Evolutionary conservation across 2,113 vertebrate species (phyloP), one percentile per base, ranked within the genome.

Genomic region (Lepisosteus osseus): DNA sequence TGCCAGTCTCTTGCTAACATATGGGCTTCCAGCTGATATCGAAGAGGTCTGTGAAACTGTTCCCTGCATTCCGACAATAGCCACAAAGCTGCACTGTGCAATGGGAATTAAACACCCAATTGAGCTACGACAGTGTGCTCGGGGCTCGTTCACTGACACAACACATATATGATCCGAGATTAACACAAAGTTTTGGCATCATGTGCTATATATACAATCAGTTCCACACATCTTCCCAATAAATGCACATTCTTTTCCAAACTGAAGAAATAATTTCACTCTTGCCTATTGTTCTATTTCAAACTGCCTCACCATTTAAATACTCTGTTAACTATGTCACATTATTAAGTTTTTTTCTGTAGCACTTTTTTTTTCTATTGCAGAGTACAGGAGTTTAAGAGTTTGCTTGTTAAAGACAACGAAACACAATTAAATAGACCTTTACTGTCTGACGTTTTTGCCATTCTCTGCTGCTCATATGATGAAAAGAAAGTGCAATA

Each of bases 1-100:
- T 80, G 80, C 78, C 75, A 81, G 75, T 63, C 73, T 6, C 77
- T 80, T 73, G 72, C 72, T 72, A 80, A 78, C 78, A 54, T 79
- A 78, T 7, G 66, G 45, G 3, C 17, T 68, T 68, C 66, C 15
- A 51, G 66, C 66, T 15, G 74, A 67, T 57, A 73, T 65, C 77
- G 14, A 42, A 40, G 9, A 44, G 65, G 56, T 54, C 59, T 45
- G 72, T 47, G 13, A 78, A n/a, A 4, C 56, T 67, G 63, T 77
- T 78, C 71, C 69, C 79, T 72, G 56, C 11, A 59, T 59, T 59
- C 56, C 56, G 3, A n/a, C 11, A n/a, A 59, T n/a, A 59, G n/a
- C 56, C 56, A 11, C 7, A 12, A 6, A 59, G 56, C 56, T 59
- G 56, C 12, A n/a, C 56, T 4, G 12, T 12, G 56, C 56, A 59